A percentile compares a stretch with the other conserved stretches of the same genome.
These are phyloP conservation scores for Myotis davidii DNA, from an alignment of 2,113 vertebrate species.

Conservation along the genomic window DNA sequence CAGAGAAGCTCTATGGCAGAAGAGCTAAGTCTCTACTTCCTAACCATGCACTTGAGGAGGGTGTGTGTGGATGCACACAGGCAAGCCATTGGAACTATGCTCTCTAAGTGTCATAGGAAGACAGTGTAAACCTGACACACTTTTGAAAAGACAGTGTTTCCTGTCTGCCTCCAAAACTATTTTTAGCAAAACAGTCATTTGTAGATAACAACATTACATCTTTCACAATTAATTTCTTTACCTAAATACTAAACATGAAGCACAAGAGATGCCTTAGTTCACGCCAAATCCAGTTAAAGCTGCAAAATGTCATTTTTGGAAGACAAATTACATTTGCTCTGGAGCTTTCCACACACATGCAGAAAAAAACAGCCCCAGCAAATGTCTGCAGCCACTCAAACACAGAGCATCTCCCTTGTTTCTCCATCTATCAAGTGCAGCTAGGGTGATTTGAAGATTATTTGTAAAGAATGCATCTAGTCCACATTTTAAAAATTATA, in stretches of 20 bases:
- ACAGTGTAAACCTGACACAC: neutral
- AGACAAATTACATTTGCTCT: conserved; percentile 13
- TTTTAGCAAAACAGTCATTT: conserved; percentile 27
- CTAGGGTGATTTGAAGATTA: neutral
- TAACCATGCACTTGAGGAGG: neutral
- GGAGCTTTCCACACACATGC: neutral
- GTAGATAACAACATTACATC: neutral
- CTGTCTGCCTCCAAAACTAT: neutral
- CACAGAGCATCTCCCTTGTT: neutral
- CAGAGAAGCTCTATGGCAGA: neutral
- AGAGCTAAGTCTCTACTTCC: neutral
- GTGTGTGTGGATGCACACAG: neutral
- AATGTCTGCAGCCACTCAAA: neutral
- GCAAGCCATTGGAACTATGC: neutral
- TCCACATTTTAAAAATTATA: neutral
- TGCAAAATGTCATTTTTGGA: conserved; percentile 49
- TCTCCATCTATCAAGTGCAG: neutral
- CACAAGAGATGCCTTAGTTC: neutral
- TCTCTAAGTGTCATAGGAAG: neutral
- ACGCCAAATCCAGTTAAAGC: neutral
- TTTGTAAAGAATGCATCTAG: neutral
- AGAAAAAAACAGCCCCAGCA: neutral
- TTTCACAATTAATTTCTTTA: conserved; percentile 36
- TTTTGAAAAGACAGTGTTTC: neutral
- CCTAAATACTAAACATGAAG: neutral